Conservation (phyloP, 2,797 vertebrate genomes). For the Falco berigora region DNA sequence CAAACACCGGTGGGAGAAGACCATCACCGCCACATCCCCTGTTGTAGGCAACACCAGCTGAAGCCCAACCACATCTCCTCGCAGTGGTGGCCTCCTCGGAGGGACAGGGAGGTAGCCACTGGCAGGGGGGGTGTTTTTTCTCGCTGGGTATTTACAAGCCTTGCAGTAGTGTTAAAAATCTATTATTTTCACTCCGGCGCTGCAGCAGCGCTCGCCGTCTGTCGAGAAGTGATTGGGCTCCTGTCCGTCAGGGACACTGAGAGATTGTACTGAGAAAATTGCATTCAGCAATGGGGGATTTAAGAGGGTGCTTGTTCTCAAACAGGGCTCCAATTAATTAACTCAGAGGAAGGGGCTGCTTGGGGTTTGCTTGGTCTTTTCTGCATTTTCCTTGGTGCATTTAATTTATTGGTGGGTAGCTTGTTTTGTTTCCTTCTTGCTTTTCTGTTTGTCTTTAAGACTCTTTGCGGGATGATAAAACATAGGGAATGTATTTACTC, state of each 20-base stretch:
- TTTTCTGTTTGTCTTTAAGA: conserved; percentile 40
- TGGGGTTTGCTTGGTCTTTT: not conserved
- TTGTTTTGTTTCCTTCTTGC: not conserved
- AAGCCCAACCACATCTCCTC: not conserved
- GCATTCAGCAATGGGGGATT: conserved; percentile 67
- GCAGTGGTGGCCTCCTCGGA: not conserved
- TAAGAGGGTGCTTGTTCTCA: conserved; percentile 62
- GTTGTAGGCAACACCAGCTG: not conserved
- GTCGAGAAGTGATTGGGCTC: conserved; percentile 64
- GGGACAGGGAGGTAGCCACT: rapidly evolving
- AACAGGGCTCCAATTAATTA: conserved; percentile 76
- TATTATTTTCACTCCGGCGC: conserved; percentile 25
- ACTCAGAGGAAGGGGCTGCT: conserved; percentile 56
- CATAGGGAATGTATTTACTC: not conserved
- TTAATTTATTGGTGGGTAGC: conserved; percentile 48
- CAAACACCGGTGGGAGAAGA: not conserved
- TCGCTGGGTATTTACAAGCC: not conserved
- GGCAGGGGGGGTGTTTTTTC: not conserved
- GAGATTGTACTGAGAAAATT: conserved; percentile 68
- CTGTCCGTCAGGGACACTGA: conserved; percentile 66
- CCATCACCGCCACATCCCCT: not conserved
- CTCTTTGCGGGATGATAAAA: conserved; percentile 41
- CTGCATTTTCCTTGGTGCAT: conserved; percentile 3
- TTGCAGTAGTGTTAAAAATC: conserved; percentile 46
- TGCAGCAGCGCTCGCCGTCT: conserved; percentile 56